Base-by-base conservation (phyloP, 2,888 invertebrate species). In the Koerneria pararmatus region DNA sequence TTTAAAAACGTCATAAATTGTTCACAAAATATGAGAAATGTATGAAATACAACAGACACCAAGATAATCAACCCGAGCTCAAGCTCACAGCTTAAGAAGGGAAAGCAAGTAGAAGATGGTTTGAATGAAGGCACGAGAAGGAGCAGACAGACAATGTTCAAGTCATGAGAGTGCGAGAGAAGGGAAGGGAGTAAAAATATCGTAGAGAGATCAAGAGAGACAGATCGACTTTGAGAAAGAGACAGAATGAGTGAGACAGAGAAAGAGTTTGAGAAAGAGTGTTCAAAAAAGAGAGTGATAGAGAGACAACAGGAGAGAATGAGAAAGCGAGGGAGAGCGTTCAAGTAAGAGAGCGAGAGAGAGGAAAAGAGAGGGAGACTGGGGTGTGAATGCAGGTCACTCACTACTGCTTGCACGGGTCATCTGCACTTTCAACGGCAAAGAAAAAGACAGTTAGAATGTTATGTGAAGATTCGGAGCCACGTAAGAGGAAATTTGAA, bases 41-140 rank as follows among this genome's bases (percentile, higher is more conserved):
- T n/a, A n/a, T n/a, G n/a, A n/a, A n/a, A n/a, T n/a, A n/a, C n/a
- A n/a, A n/a, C n/a, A n/a, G n/a, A n/a, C n/a, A n/a, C n/a, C n/a
- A n/a, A n/a, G n/a, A n/a, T n/a, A n/a, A n/a, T n/a, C n/a, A n/a
- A n/a, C n/a, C n/a, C n/a, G n/a, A n/a, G n/a, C n/a, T n/a, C n/a
- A n/a, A n/a, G n/a, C n/a, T n/a, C n/a, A n/a, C n/a, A n/a, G n/a
- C n/a, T n/a, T n/a, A n/a, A n/a, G n/a, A n/a, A n/a, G 57, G 37
- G 41, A 41, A 58, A 58, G 37, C n/a, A n/a, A n/a, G 37, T 37
- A 58, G 58, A 58, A 41, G 37, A 58, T 58, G 37, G 27, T 24
- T 19, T 3, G n/a, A 22, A 8, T 22, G 41, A 46, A 46, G 58
- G 41, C 41, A 46, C 27, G 27, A 37, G 31, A 32, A 46, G 0